These are phyloP conservation scores for Acanthiza pusilla DNA, from an alignment of 2,797 vertebrate genomes.

Conservation along the genomic window DNA sequence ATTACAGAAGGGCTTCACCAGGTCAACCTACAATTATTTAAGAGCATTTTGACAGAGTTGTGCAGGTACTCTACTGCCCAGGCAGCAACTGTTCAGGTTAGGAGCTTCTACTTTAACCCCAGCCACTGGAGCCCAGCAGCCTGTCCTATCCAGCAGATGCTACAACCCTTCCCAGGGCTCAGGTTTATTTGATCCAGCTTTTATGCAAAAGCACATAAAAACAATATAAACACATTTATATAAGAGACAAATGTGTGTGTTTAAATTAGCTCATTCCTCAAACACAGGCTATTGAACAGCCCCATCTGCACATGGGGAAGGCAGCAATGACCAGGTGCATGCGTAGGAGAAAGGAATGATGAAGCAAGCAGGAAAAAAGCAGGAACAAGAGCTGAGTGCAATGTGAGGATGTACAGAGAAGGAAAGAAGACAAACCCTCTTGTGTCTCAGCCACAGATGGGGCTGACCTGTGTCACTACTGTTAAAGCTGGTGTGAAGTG, in stretches of 20 bases:
- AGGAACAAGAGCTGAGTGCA: not conserved
- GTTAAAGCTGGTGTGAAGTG: not conserved
- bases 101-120: not conserved
- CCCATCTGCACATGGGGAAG: not conserved
- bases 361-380: not conserved
- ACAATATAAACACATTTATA: not conserved
- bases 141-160: not conserved
- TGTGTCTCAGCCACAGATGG: not conserved
- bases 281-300: not conserved
- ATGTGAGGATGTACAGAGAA: not conserved
- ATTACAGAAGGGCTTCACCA: not conserved
- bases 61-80: not conserved
- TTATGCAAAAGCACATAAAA: not conserved
- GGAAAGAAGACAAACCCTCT: not conserved
- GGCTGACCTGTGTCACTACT: not conserved
- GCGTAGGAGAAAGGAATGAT: not conserved
- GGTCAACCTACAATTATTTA: not conserved
- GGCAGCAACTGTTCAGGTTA: not conserved
- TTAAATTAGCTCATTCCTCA: not conserved
- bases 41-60: not conserved
- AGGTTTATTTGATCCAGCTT: not conserved
- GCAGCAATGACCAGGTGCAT: rapidly evolving
- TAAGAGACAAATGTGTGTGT: not conserved
- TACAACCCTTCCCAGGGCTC: not conserved
- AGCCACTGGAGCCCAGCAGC: not conserved